phyloP scores from a whole-genome alignment of 2,113 vertebrate genomes.

The Petaurus breviceps region DNA sequence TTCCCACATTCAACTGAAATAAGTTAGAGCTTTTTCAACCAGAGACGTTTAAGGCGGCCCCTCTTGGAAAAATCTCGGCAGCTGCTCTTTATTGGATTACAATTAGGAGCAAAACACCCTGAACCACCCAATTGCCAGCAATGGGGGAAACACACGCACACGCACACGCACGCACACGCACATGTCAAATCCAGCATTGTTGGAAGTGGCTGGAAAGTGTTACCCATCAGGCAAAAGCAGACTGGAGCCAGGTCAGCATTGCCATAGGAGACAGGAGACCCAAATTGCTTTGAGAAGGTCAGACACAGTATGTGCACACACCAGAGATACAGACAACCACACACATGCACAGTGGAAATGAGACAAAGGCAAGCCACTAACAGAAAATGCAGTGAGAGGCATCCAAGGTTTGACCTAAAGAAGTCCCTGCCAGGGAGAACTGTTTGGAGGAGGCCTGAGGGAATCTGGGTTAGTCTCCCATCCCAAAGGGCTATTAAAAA shows the following conservation, averaged over 20 bases:
- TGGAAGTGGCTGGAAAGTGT: conserved; percentile 73
- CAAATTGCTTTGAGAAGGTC: conserved; percentile 60
- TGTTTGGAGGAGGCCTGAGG: not conserved
- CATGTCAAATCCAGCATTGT: conserved; percentile 77
- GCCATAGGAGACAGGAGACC: conserved; percentile 57
- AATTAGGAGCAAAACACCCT: conserved; percentile 80
- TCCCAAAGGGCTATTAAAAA: conserved; percentile 4
- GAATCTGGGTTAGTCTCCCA: not conserved
- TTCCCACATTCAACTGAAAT: conserved; percentile 78
- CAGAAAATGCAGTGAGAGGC: not conserved
- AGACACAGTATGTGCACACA: conserved; percentile 65
- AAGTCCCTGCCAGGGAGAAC: not conserved
- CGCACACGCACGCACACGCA: not conserved
- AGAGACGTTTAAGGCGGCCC: conserved; percentile 74
- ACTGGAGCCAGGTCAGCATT: conserved; percentile 73
- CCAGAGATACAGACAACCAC: conserved; percentile 58
- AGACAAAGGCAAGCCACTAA: not conserved
- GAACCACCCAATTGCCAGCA: conserved; percentile 79
- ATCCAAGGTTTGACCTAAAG: not conserved
- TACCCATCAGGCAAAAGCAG: conserved; percentile 74
- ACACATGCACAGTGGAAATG: conserved; percentile 52
- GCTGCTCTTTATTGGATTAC: conserved; percentile 79
- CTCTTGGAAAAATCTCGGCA: conserved; percentile 79
- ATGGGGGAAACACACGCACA: conserved; percentile 24
- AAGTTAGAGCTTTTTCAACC: conserved; percentile 78